phyloP scores from a whole-genome alignment of 2,797 vertebrate genomes.

The Strix occidentalis region DNA sequence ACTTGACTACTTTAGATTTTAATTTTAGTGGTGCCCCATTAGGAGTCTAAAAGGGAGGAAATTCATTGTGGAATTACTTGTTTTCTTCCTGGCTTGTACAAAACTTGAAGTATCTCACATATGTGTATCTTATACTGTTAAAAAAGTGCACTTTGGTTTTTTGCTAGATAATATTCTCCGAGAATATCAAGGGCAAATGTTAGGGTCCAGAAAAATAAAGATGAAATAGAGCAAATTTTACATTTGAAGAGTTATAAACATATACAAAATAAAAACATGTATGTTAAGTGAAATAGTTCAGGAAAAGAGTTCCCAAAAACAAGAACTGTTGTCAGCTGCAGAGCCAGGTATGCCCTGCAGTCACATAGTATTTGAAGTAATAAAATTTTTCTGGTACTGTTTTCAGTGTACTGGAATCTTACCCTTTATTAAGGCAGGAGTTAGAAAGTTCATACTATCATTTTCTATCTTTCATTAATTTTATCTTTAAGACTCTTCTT shows the following conservation, averaged over 20 bases:
- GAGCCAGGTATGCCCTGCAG: not conserved
- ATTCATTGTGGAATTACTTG: not conserved
- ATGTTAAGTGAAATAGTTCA: not conserved
- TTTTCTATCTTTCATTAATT: constrained; percentile 42
- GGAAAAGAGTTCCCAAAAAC: not conserved
- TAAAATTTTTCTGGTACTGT: not conserved
- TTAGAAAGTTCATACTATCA: not conserved
- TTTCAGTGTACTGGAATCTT: not conserved
- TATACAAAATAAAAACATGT: not conserved
- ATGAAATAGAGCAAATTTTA: not conserved
- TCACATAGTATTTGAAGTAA: not conserved
- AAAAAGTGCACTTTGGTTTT: not conserved
- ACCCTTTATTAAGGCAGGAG: not conserved
- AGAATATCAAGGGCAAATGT: not conserved
- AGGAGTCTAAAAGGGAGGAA: not conserved
- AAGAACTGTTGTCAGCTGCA: not conserved
- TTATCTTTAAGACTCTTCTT: constrained; percentile 4
- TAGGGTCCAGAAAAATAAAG: not conserved
- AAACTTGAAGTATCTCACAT: not conserved
- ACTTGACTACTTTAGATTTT: not conserved
- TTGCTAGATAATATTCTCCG: not conserved
- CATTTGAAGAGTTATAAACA: not conserved
- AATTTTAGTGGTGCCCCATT: not conserved
- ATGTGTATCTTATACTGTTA: not conserved
- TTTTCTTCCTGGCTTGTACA: not conserved